Conservation (phyloP, 2,797 vertebrate genomes). For the Hyperoplus immaculatus region DNA sequence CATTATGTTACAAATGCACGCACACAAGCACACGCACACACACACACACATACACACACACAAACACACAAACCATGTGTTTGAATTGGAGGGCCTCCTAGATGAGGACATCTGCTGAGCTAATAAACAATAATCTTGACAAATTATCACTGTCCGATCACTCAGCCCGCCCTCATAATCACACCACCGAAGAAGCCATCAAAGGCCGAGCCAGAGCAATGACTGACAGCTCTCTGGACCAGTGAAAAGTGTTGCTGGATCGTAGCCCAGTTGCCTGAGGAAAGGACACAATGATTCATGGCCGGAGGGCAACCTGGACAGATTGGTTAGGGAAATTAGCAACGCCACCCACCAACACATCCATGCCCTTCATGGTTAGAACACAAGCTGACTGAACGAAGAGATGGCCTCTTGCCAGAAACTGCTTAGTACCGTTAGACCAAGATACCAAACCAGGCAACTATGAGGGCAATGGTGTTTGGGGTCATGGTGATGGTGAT, state of each 20-base stretch:
- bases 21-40: neutral
- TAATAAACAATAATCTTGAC: slow-evolving; percentile 88
- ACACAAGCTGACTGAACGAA: slow-evolving; percentile 51
- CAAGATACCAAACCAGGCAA: slow-evolving; percentile 47
- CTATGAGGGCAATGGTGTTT: slow-evolving; percentile 44
- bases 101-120: slow-evolving; percentile 85
- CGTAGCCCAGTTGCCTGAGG: slow-evolving; percentile 68
- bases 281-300: slow-evolving; percentile 80
- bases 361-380: slow-evolving; percentile 63
- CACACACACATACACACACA: slow-evolving; percentile 26
- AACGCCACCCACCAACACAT: slow-evolving; percentile 58
- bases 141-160: slow-evolving; percentile 84
- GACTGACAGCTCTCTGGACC: slow-evolving; percentile 78
- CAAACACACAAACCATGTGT: slow-evolving; percentile 48
- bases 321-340: slow-evolving; percentile 75
- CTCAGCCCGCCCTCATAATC: slow-evolving; percentile 74
- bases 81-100: slow-evolving; percentile 72
- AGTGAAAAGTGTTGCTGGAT: slow-evolving; percentile 63
- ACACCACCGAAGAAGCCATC: slow-evolving; percentile 79
- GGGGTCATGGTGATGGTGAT: slow-evolving; percentile 60
- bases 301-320: slow-evolving; percentile 79
- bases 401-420: slow-evolving; percentile 44
- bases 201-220: slow-evolving; percentile 69
- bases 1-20: slow-evolving; percentile 18
- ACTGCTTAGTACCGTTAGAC: slow-evolving; percentile 34